Evolutionary conservation across 35 echinoderm and acorn worm species (phyloP).

Genomic region (Anneissia japonica): DNA sequence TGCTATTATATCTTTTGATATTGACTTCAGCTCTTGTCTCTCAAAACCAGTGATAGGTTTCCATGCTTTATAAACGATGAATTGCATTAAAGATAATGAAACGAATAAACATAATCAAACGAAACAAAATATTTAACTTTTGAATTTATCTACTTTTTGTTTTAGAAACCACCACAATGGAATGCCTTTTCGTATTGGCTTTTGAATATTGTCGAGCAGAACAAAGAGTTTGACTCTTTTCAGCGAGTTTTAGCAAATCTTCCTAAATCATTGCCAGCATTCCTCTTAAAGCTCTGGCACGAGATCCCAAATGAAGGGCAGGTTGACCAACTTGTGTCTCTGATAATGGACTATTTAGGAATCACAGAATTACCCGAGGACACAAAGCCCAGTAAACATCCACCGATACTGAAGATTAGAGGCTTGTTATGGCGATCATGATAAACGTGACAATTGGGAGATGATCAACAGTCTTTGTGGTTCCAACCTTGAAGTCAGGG

Average conservation of each 20-base stretch:
- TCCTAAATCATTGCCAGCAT: slow-evolving; percentile 33
- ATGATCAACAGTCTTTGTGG: too few species aligned
- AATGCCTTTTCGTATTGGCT: slow-evolving; percentile 60
- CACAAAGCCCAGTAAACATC: slow-evolving; percentile 35
- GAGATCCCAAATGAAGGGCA: slow-evolving; percentile 46
- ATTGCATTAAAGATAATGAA: too few species aligned
- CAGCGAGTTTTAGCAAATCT: slow-evolving; percentile 50
- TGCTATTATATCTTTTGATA: too few species aligned
- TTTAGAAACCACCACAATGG: slow-evolving; percentile 45
- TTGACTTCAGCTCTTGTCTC: too few species aligned
- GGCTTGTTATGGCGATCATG: slow-evolving; percentile 39
- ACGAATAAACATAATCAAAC: too few species aligned
- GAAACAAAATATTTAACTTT: too few species aligned
- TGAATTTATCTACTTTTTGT: not conserved
- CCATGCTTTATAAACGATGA: too few species aligned
- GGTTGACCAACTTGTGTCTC: slow-evolving; percentile 15
- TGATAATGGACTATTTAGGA: slow-evolving; percentile 51
- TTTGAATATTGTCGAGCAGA: slow-evolving; percentile 67
- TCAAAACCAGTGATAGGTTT: too few species aligned
- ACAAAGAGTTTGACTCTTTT: slow-evolving; percentile 33
- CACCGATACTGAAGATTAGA: slow-evolving; percentile 48
- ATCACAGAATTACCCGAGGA: slow-evolving; percentile 26
- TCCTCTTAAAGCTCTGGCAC: slow-evolving; percentile 57
- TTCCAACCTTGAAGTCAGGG: too few species aligned
- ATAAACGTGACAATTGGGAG: too few species aligned